A percentile compares a stretch with the other conserved stretches of the same genome.
These are phyloP conservation scores for Luperina testacea DNA, from an alignment of 2,888 invertebrate genomes.

Conservation along the genomic window DNA sequence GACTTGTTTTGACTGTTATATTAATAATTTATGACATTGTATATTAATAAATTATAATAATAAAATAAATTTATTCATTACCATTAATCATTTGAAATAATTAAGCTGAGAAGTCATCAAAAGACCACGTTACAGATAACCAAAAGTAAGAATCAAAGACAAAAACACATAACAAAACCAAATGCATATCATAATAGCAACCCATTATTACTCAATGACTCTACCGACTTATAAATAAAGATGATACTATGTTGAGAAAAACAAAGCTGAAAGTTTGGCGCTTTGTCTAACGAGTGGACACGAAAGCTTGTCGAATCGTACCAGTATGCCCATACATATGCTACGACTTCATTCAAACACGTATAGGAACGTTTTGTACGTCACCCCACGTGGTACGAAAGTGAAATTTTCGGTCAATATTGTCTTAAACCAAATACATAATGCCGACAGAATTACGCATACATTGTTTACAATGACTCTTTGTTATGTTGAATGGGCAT, in stretches of 20 bases:
- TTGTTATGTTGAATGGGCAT: conserved; percentile 33
- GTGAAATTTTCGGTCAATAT: conserved; percentile 86
- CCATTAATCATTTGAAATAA: neutral
- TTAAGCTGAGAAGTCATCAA: neutral
- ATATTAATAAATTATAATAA: too few species aligned
- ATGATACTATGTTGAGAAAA: conserved; percentile 25
- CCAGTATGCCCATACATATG: conserved; percentile 36
- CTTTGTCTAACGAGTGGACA: conserved; percentile 50
- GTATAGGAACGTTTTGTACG: conserved; percentile 33
- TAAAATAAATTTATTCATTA: too few species aligned
- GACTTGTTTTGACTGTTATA: too few species aligned
- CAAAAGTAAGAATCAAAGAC: neutral
- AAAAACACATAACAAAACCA: neutral
- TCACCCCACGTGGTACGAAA: conserved; percentile 72
- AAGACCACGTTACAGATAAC: too few species aligned
- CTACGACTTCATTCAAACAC: conserved; percentile 11
- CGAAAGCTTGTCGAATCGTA: conserved; percentile 79
- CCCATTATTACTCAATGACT: conserved; percentile 16
- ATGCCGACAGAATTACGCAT: conserved; percentile 66
- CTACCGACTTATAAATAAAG: neutral
- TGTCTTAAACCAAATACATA: conserved; percentile 74
- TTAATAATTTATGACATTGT: too few species aligned
- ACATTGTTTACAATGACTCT: conserved; percentile 56
- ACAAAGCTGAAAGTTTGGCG: conserved; percentile 60
- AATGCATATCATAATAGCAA: neutral